Percentiles rank a stretch among this genome's conserved stretches.
Conservation (phyloP, 1,140 invertebrate species). For the Ceratina calcarata region DNA sequence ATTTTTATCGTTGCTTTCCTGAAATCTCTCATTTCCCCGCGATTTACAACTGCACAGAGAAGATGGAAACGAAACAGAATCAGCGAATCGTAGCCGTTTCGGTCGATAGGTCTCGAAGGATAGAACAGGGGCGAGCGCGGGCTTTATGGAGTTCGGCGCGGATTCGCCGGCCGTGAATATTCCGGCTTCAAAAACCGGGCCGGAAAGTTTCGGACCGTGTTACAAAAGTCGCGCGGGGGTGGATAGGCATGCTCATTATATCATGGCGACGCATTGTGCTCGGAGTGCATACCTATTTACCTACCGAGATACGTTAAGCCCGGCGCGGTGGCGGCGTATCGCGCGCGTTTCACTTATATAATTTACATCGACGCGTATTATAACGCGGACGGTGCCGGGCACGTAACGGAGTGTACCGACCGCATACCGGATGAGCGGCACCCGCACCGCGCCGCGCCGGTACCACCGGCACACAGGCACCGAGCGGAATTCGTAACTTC, state of each 20-base stretch:
- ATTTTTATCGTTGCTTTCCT: too few relatives aligned
- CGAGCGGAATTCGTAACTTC: conserved; percentile 49
- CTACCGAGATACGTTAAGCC: background rate
- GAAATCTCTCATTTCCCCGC: too few relatives aligned
- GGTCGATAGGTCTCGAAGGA: background rate
- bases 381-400: conserved; percentile 26
- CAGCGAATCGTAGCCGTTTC: too few relatives aligned
- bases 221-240: conserved; percentile 19
- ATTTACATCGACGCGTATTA: conserved; percentile 50
- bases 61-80: too few relatives aligned
- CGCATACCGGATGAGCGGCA: conserved; percentile 45
- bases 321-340: conserved; percentile 7
- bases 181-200: conserved; percentile 16
- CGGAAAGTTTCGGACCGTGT: conserved; percentile 29
- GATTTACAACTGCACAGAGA: too few relatives aligned
- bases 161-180: conserved; percentile 29
- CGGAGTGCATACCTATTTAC: background rate
- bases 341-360: conserved; percentile 46
- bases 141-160: background rate
- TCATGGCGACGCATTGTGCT: conserved; percentile 35
- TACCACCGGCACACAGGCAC: background rate
- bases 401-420: conserved; percentile 42
- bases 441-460: background rate
- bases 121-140: background rate
- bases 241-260: conserved; percentile 38